Base-by-base conservation (phyloP, 2,113 vertebrate genomes). In the Andinoacara biseriatus region DNA sequence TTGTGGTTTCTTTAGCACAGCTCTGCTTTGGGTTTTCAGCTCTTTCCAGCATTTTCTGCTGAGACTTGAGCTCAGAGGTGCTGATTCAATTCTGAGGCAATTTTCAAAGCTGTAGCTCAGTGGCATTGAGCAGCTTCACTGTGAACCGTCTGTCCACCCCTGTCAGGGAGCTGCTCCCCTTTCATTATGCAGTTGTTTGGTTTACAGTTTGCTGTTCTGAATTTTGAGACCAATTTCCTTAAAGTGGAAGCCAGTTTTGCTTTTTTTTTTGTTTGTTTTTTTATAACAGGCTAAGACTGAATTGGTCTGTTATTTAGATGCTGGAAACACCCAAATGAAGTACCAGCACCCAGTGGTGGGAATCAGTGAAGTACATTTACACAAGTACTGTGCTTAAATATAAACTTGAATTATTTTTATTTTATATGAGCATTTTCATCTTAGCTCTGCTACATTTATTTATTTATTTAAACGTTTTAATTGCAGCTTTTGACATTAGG, bases 71-170 rank as follows among this genome's bases (percentile, higher is more conserved):
- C 77, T 72, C 77, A 49, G 46, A 83, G 74, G 65, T 76, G 86
- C 82, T 76, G 80, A 87, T 74, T 87, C 33, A 82, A 80, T 76
- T 82, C 72, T 40, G 46, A 58, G 40, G 77, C 35, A 72, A 62
- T 82, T 83, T 82, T 74, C 49, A 81, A 76, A 49, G 65, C 78
- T 82, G 15, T 69, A 62, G 35, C 60, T 76, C 52, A 26, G 33
- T 60, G 35, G 40, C 63, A 14, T 79, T 86, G 24, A 76, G 40
- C 77, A 78, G 62, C 74, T 69, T 31, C 77, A 18, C 52, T 65
- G 79, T 80, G 59, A 65, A 74, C 60, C 24, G 43, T 81, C n/a
- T 67, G 62, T 76, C 46, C 38, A 24, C 22, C 18, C 7, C 78
- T 58, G 56, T 79, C 57, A 54, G 82, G 7, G 11, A 54, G 31